Base-by-base conservation (phyloP, 2,113 vertebrate genomes). In the Rhinolophus ferrumequinum region DNA sequence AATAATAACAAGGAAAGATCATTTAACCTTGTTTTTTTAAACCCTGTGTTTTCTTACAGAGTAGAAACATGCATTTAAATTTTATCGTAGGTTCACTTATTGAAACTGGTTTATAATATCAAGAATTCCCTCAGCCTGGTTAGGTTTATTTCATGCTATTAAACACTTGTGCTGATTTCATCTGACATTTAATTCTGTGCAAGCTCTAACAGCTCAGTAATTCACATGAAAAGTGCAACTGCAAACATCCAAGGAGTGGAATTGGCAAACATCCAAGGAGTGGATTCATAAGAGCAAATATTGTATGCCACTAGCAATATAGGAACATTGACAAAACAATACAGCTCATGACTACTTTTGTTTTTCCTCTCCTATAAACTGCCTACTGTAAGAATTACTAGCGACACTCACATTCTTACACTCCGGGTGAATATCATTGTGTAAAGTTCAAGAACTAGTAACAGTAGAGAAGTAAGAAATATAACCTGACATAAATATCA, bases 141-240 rank as follows among this genome's bases (percentile, higher is more conserved):
- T 97, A 50, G 81, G 62, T 98, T 97, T 97, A 94, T 98, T 97
- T 97, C 66, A 75, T 96, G 56, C 60, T 97, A 89, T 97, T 97
- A 97, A 98, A 96, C 66, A 96, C 13, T 81, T 92, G 81, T 88
- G 86, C 73, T 98, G 95, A 93, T 91, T 98, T 98, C 67, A 97
- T 86, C 91, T 97, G 97, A 95, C 96, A 96, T 95, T 98, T 97
- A 96, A 94, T 98, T 97, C 96, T 92, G 80, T 94, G 52, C 58
- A 83, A 76, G 60, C 70, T 90, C 56, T 50, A 96, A 88, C 88
- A 97, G 88, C 77, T 97, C 94, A 87, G 96, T 97, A 96, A 95
- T 77, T 98, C 96, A 96, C 86, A 93, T 28, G 54, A 38, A 86
- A 98, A 96, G 58, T 79, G 33, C 13, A 95, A 85, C 9, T 90